Evolutionary conservation across 2,797 vertebrate genomes (phyloP), one percentile per base, ranked within the genome.

Genomic region (Tokudaia muenninki): DNA sequence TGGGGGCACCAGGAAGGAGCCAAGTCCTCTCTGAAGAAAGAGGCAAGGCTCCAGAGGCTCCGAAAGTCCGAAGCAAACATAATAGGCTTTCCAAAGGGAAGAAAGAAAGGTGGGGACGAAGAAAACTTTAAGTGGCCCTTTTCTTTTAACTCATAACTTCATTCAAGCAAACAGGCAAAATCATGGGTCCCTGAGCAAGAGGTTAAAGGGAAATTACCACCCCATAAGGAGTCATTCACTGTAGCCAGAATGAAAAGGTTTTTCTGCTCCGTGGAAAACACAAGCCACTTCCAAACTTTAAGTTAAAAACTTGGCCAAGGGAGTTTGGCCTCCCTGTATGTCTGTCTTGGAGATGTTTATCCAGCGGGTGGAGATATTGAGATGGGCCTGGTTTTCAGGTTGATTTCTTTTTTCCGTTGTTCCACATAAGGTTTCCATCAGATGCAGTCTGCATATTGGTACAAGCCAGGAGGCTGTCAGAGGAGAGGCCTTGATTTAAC

Each of bases 391-490:
- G 90, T 96, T 97, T 94, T 97, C 97, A 97, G 95, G 92, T 98
- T 97, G 96, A 82, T 87, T 95, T 96, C 94, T 94, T 87, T 93
- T 95, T 96, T 97, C 26, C 41, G 41, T 94, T 84, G 94, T 95
- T 95, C 97, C 50, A 82, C 97, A 96, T 97, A 98, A 92, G 96
- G 97, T 98, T 98, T 97, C 94, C 96, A 98, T 97, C 98, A 97
- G 90, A 97, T 90, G 47, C 67, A 96, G 92, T 93, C 94, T 97
- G 91, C 52, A 70, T 59, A 91, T n/a, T 78, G 77, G 92, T 19
- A 59, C 75, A 89, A 83, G 95, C 92, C 93, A 87, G 86, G 74
- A 95, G 95, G 87, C 92, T 89, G 95, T 70, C 70, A 80, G 82
- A 96, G 79, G 50, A 89, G 72, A 92, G 78, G 78, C 67, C 92